Base-by-base conservation (phyloP, 2,888 invertebrate species). In the Marasmarcha lunaedactyla region DNA sequence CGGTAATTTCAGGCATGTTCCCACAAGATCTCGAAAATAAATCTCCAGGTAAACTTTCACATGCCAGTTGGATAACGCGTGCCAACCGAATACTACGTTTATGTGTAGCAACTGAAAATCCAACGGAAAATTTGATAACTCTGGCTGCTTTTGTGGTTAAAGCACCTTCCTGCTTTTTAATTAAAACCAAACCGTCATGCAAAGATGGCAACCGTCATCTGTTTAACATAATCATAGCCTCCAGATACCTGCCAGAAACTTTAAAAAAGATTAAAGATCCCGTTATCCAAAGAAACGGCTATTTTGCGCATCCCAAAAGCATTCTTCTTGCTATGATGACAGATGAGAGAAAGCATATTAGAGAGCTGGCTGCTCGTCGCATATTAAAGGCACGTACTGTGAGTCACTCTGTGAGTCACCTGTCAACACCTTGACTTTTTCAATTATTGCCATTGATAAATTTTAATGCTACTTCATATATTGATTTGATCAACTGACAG, bases 241-340 rank as follows among this genome's bases (percentile, higher is more conserved):
- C 52, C 41, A 42, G 44, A 35, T 45, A 39, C 15, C 20, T 45
- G 27, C 30, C 40, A 20, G 33, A 40, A 37, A 11, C 25, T 27
- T 27, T 37, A 15, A 46, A 39, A 25, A 30, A 15, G n/a, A 33
- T 46, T 7, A 34, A 45, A 7, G 43, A 47, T 44, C 38, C 45
- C 15, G 47, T 48, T 9, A 44, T 44, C 14, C 39, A 47, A 38
- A 20, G 49, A 40, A 52, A 52, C 20, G 14, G 40, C 25, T 49
- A 47, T 40, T 57, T 51, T 42, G 55, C 50, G 6, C 54, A 58
- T 41, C 47, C 49, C 2, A 56, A 57, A 45, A 57, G 53, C 36
- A n/a, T 55, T 35, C 36, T 55, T 15, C 38, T 53, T 7, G 46
- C 48, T 25, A 50, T 52, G 49, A 30, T 49, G 12, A 40, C 42